Conservation (phyloP, 2,113 vertebrate species). For the Mugil cephalus region DNA sequence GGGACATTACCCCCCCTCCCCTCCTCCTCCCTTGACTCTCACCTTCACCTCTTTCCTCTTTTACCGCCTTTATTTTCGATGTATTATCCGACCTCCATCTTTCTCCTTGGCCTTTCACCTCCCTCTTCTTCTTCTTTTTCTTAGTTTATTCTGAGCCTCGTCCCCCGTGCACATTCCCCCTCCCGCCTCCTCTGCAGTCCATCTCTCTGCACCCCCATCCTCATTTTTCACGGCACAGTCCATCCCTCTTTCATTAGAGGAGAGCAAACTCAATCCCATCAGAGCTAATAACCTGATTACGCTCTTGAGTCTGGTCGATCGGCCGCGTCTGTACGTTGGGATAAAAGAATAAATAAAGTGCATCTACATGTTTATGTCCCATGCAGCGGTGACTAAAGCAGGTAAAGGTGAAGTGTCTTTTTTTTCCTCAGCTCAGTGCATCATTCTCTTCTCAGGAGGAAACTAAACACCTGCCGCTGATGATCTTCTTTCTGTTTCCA, state of each 20-base stretch:
- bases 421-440: neutral
- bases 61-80: neutral
- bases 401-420: no score
- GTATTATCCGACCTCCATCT: conserved; percentile 11
- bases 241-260: conserved; percentile 66
- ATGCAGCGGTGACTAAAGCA: neutral
- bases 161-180: neutral
- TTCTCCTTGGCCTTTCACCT: conserved; percentile 30
- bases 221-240: conserved; percentile 19
- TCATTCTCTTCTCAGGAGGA: neutral
- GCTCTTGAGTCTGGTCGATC: conserved; percentile 30
- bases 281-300: conserved; percentile 64
- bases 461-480: conserved; percentile 10
- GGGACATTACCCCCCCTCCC: neutral
- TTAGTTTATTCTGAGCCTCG: neutral
- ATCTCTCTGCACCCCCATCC: conserved; percentile 17
- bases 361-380: neutral
- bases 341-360: no score
- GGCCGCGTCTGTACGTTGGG: neutral
- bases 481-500: conserved; percentile 41
- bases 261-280: conserved; percentile 68
- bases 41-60: conserved; percentile 49
- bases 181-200: conserved; percentile 11
- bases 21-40: conserved; percentile 51
- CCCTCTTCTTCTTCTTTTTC: no score